Evolutionary conservation across 2,888 invertebrate genomes (phyloP).

Genomic region (Drosophila pseudotakahashii): DNA sequence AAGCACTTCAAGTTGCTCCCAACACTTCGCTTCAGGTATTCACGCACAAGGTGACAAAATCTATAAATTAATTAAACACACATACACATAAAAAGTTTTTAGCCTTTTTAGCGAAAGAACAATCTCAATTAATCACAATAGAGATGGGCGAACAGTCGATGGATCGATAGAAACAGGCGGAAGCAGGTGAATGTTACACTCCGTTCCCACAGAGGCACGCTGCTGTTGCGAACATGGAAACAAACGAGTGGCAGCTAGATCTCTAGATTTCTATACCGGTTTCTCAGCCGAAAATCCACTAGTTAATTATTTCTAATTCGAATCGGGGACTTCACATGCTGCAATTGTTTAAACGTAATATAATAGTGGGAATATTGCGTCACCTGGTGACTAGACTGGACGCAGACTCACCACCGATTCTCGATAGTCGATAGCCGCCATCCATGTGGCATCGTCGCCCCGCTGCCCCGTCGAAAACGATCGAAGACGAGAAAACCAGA

Average conservation of each 20-base stretch:
- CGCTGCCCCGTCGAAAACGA: no score
- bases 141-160: conserved; percentile 4
- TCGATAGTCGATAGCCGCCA: background rate
- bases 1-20: background rate
- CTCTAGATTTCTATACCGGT: no score
- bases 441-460: conserved; percentile 22
- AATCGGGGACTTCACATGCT: no score
- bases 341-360: no score
- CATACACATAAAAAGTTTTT: conserved; percentile 10
- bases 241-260: no score
- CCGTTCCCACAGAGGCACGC: background rate
- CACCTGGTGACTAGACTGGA: background rate
- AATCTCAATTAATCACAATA: conserved; percentile 9
- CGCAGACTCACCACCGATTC: background rate
- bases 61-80: conserved; percentile 7
- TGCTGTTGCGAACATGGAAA: no score
- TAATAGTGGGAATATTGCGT: background rate
- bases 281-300: no score
- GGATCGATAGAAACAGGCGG: background rate
- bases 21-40: background rate
- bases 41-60: background rate
- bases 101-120: conserved; percentile 10
- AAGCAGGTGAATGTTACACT: background rate
- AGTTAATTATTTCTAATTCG: no score
- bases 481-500: no score